A percentile compares a stretch with the other conserved stretches of the same genome.
Evolutionary conservation across 2,888 invertebrate genomes (phyloP).

Genomic region (Theodoxus fluviatilis): DNA sequence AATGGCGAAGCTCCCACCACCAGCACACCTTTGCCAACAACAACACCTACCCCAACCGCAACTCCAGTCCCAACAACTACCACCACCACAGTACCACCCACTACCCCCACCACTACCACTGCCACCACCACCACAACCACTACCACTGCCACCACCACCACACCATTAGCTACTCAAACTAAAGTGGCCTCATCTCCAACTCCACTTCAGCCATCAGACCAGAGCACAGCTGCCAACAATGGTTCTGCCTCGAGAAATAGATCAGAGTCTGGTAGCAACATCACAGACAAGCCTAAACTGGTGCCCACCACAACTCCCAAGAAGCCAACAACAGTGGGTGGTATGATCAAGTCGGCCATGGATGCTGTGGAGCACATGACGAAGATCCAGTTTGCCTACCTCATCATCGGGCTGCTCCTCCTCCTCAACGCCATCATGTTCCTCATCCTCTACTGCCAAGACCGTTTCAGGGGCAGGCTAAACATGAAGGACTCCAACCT

Average conservation of each 20-base stretch:
- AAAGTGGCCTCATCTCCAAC: conserved; percentile 28
- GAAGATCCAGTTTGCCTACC: conserved; percentile 64
- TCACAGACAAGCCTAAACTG: too few relatives aligned
- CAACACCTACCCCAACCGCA: conserved; percentile 26
- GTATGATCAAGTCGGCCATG: conserved; percentile 37
- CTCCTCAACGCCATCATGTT: conserved; percentile 61
- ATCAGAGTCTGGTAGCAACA: background rate
- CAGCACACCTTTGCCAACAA: conserved; percentile 27
- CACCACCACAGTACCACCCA: conserved; percentile 23
- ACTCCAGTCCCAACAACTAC: conserved; percentile 24
- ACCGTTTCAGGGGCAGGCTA: conserved; percentile 30
- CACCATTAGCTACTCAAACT: background rate
- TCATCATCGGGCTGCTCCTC: conserved; percentile 61
- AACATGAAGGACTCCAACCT: conserved; percentile 26
- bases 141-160: conserved; percentile 19
- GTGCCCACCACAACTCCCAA: too few relatives aligned
- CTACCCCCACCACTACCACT: conserved; percentile 23
- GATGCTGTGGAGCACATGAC: conserved; percentile 48
- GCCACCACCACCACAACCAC: background rate
- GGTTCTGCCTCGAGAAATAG: conserved; percentile 6
- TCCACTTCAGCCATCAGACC: too few relatives aligned
- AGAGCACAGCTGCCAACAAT: conserved; percentile 7
- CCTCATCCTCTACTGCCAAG: conserved; percentile 59
- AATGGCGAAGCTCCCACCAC: conserved; percentile 25
- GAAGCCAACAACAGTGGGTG: conserved; percentile 40